Evolutionary conservation across 2,797 vertebrate genomes (phyloP).

Genomic region (Ceryle rudis): DNA sequence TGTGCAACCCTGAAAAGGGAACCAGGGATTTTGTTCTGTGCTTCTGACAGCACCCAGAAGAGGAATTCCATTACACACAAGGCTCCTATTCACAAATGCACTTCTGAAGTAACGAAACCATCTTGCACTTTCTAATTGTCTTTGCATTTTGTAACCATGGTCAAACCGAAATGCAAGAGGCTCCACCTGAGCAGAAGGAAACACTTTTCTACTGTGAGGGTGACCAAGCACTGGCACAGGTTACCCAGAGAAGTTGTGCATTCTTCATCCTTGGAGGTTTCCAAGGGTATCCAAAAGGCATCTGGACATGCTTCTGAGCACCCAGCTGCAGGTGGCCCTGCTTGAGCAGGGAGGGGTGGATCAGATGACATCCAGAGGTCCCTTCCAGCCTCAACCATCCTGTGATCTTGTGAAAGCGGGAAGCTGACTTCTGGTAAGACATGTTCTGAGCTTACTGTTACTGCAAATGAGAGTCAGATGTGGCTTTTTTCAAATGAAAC

Average conservation of each 20-base stretch:
- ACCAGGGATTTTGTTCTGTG: background rate
- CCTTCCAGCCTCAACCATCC: background rate
- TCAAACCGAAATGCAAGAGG: background rate
- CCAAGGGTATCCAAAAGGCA: background rate
- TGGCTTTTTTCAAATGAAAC: background rate
- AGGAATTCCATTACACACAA: background rate
- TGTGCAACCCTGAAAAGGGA: background rate
- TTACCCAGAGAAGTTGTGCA: background rate
- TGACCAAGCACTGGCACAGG: background rate
- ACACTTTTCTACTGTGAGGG: background rate
- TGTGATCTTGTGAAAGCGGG: background rate
- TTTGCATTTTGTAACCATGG: background rate
- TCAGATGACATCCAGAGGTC: background rate
- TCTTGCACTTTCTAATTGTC: background rate
- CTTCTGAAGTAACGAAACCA: background rate
- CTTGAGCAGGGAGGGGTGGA: background rate
- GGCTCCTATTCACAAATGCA: background rate
- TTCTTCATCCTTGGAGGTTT: background rate
- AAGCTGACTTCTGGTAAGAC: background rate
- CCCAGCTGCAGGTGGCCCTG: background rate
- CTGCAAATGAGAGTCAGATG: background rate
- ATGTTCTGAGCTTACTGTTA: background rate
- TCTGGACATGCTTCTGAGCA: background rate
- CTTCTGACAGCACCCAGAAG: background rate
- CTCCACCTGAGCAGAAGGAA: background rate